Base-by-base conservation (phyloP, 1,140 invertebrate genomes). In the Limonius californicus region DNA sequence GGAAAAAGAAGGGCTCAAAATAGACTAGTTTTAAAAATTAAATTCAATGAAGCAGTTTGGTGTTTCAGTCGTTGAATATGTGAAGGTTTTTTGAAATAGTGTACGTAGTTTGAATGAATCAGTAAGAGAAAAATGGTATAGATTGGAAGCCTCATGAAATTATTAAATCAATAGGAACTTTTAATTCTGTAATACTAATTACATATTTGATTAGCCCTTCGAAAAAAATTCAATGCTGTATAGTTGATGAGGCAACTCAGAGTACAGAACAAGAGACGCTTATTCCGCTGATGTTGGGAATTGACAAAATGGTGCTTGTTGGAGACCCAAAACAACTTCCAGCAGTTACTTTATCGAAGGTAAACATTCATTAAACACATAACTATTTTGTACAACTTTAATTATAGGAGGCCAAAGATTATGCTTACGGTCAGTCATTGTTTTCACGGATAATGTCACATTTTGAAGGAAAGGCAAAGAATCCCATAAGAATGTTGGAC, bases 181-280 rank as follows among this genome's bases (percentile, higher is more conserved):
- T n/a, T n/a, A n/a, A n/a, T n/a, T n/a, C n/a, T n/a, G n/a, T n/a
- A n/a, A n/a, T n/a, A 50, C 9, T 20, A 19, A 61, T 19, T 59
- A 20, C 18, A 19, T 7, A 47, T 54, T 64, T n/a, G n/a, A n/a
- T n/a, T n/a, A n/a, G n/a, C n/a, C n/a, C n/a, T n/a, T n/a, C n/a
- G n/a, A n/a, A n/a, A n/a, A 80, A 78, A 9, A 92, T 95, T 72
- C 85, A 89, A 50, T 82, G 89, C 47, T 95, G 94, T 70, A 92
- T 97, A 30, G 84, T 97, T 27, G 94, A 98, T 75, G 94, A 98
- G 78, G 93, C 94, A 12, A 90, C 91, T 0, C 92, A 96, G 68
- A 88, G 87, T 65, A 86, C 86, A 16, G 94, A 97, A 76, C 85
- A 89, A 0, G 90, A 92, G 68, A 87, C 87, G 12, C 75, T 96